Conservation (phyloP, 2,113 vertebrate species). For the Toxotes jaculatrix region DNA sequence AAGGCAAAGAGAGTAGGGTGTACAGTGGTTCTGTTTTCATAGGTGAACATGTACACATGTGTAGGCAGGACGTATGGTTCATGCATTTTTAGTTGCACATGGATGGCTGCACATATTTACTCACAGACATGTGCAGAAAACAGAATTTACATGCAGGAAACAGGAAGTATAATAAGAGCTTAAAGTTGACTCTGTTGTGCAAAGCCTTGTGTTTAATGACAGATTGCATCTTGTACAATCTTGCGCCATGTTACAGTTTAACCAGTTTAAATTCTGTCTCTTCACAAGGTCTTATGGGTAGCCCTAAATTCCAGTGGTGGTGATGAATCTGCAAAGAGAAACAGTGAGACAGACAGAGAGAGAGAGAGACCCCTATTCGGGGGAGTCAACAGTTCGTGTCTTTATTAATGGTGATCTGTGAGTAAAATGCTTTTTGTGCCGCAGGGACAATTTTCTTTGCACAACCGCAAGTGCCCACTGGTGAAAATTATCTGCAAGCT, state of each 20-base stretch:
- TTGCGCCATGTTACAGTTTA: background rate
- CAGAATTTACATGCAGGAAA: background rate
- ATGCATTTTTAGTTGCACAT: background rate
- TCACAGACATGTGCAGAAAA: background rate
- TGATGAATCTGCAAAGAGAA: background rate
- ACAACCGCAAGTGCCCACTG: too few species aligned
- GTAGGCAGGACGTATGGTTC: too few species aligned
- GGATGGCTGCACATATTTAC: background rate
- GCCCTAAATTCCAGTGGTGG: background rate
- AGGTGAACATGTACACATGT: background rate
- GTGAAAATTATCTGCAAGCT: too few species aligned
- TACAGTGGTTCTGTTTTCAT: background rate
- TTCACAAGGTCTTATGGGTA: background rate
- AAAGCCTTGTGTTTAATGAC: background rate
- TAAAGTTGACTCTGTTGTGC: background rate
- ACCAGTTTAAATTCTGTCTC: background rate
- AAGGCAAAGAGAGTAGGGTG: background rate
- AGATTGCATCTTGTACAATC: background rate
- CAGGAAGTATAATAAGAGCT: background rate
- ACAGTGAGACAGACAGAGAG: too few species aligned
- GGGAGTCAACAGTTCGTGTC: too few species aligned
- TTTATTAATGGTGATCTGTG: background rate
- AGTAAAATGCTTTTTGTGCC: background rate
- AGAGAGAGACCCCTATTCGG: too few species aligned
- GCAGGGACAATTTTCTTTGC: too few species aligned